A percentile compares a stretch with the other conserved stretches of the same genome.
These are phyloP conservation scores for Larimichthys polyactis DNA, from an alignment of 2,113 vertebrate species.

Conservation along the genomic window DNA sequence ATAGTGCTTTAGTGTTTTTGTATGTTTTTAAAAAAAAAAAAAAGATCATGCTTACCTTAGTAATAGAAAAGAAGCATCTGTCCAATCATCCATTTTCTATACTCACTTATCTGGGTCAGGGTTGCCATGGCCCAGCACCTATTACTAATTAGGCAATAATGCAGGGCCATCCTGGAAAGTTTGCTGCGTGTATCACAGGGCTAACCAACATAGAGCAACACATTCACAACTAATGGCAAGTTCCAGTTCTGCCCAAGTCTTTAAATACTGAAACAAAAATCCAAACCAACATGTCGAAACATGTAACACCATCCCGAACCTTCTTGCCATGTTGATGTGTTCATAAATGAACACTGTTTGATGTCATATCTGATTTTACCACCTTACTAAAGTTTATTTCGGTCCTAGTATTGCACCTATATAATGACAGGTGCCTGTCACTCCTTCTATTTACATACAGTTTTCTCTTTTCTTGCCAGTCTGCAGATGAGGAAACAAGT, in stretches of 20 bases:
- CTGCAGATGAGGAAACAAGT: not conserved
- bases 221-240: too few species aligned
- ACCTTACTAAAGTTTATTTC: slow-evolving; percentile 6
- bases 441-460: not conserved
- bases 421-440: not conserved
- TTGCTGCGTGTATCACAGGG: not conserved
- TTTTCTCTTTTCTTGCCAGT: slow-evolving; percentile 1
- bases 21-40: too few species aligned
- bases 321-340: not conserved
- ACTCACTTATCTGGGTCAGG: not conserved
- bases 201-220: too few species aligned
- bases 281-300: too few species aligned
- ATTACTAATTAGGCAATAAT: not conserved
- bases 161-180: not conserved
- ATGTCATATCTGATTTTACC: not conserved
- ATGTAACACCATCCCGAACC: too few species aligned
- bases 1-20: too few species aligned
- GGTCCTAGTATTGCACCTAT: slow-evolving; percentile 5
- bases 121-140: not conserved
- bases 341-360: too few species aligned
- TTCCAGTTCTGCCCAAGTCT: too few species aligned
- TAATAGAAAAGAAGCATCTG: not conserved
- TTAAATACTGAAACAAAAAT: too few species aligned
- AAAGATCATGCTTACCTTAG: not conserved
- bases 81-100: not conserved